Evolutionary conservation across 2,888 invertebrate species (phyloP).

Genomic region (Cataglyphis cursor): DNA sequence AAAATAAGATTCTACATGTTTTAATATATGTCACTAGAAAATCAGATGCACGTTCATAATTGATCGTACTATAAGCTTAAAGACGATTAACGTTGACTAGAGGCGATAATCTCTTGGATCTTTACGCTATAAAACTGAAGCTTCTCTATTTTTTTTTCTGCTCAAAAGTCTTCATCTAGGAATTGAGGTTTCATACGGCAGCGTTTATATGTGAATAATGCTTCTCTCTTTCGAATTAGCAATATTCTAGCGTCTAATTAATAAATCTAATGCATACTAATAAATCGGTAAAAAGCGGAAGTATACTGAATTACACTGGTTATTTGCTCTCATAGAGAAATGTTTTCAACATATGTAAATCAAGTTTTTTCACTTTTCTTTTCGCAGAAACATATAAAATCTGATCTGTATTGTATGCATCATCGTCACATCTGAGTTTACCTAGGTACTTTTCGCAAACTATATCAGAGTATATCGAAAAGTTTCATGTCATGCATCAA

Average conservation of each 20-base stretch:
- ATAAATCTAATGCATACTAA: slow-evolving; percentile 58
- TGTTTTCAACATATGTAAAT: slow-evolving; percentile 12
- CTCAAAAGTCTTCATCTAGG: slow-evolving; percentile 62
- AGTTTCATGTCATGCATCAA: slow-evolving; percentile 55
- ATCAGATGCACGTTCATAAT: slow-evolving; percentile 42
- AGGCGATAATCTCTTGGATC: slow-evolving; percentile 73
- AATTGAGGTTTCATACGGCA: slow-evolving; percentile 68
- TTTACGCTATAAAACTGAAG: slow-evolving; percentile 63
- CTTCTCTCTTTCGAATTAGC: slow-evolving; percentile 23
- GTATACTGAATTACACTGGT: slow-evolving; percentile 54
- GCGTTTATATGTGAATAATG: slow-evolving; percentile 65
- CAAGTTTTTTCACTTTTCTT: slow-evolving; percentile 9
- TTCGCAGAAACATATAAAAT: slow-evolving; percentile 7
- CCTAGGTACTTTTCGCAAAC: slow-evolving; percentile 22
- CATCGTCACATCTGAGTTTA: slow-evolving; percentile 14
- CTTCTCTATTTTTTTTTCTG: slow-evolving; percentile 43
- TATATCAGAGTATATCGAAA: slow-evolving; percentile 24
- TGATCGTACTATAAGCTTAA: slow-evolving; percentile 63
- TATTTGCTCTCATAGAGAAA: slow-evolving; percentile 37
- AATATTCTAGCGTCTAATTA: slow-evolving; percentile 55
- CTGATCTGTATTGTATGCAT: slow-evolving; percentile 6
- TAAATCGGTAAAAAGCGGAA: slow-evolving; percentile 68
- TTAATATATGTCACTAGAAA: slow-evolving; percentile 47
- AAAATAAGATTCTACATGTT: slow-evolving; percentile 63
- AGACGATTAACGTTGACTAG: slow-evolving; percentile 73